These are phyloP conservation scores for Rostratula benghalensis DNA, from an alignment of 2,113 vertebrate genomes.

Conservation along the genomic window DNA sequence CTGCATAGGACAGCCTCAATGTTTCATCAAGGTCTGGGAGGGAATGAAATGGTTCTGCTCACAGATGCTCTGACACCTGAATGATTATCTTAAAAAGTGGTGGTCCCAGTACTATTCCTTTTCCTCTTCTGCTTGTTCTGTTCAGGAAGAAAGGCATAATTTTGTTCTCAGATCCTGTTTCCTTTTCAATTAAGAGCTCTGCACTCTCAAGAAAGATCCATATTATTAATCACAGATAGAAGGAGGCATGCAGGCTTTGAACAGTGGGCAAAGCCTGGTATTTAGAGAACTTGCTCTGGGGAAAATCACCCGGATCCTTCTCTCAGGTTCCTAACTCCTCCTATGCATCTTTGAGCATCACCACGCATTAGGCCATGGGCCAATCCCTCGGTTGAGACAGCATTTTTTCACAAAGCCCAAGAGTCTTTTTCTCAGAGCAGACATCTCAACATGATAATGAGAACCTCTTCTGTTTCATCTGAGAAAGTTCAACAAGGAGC, in stretches of 20 bases:
- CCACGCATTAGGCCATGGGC: not conserved
- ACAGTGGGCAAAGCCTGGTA: rapidly evolving
- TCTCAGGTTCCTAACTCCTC: not conserved
- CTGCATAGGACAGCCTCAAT: not conserved
- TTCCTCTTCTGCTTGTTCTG: not conserved
- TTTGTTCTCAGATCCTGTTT: not conserved
- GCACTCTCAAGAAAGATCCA: not conserved
- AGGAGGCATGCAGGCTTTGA: not conserved
- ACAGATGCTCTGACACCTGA: not conserved
- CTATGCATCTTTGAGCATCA: not conserved
- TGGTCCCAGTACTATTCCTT: not conserved
- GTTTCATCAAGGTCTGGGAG: not conserved
- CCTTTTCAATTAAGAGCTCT: not conserved
- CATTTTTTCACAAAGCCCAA: not conserved
- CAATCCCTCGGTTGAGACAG: not conserved
- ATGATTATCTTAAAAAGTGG: not conserved
- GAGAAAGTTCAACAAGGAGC: not conserved
- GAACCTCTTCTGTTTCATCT: not conserved
- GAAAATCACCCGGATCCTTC: not conserved
- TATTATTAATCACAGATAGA: not conserved
- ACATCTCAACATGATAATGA: not conserved
- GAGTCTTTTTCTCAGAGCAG: not conserved
- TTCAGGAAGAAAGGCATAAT: not conserved
- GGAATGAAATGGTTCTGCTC: not conserved
- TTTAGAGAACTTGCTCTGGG: not conserved